phyloP scores from a whole-genome alignment of 1,140 invertebrate species.

The Cardiocondyla obscurior region DNA sequence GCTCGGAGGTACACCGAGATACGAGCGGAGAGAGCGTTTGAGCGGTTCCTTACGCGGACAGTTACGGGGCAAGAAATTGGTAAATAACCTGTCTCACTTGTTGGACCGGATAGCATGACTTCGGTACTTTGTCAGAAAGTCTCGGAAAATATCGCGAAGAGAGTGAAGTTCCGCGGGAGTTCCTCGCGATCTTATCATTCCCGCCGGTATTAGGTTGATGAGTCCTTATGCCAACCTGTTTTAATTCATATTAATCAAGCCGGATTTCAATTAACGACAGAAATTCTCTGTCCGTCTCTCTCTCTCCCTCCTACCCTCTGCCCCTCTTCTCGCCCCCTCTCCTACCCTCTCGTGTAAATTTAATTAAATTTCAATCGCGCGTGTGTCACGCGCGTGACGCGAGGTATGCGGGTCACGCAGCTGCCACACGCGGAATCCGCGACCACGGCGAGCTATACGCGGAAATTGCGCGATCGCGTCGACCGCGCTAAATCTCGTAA shows the following conservation, averaged over 20 bases:
- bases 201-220: background rate
- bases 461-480: slow-evolving; percentile 48
- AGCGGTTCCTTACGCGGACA: background rate
- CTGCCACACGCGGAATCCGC: slow-evolving; percentile 33
- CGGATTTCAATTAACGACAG: slow-evolving; percentile 54
- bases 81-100: slow-evolving; percentile 22
- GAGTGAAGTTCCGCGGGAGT: slow-evolving; percentile 11
- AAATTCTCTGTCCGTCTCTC: background rate
- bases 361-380: slow-evolving; percentile 69
- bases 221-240: slow-evolving; percentile 10
- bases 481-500: slow-evolving; percentile 47
- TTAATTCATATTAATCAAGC: slow-evolving; percentile 65
- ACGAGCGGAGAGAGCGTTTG: background rate
- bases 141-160: background rate
- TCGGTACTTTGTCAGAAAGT: background rate
- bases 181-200: background rate
- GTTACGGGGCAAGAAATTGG: background rate
- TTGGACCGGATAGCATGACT: background rate
- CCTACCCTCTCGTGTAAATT: slow-evolving; percentile 16
- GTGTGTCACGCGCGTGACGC: slow-evolving; percentile 39
- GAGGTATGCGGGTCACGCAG: slow-evolving; percentile 51
- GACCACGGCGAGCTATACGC: slow-evolving; percentile 35
- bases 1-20: background rate
- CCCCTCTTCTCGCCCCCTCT: background rate
- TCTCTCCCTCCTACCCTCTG: background rate